Evolutionary conservation across 2,888 invertebrate genomes (phyloP).

Genomic region (Euphydryas editha): DNA sequence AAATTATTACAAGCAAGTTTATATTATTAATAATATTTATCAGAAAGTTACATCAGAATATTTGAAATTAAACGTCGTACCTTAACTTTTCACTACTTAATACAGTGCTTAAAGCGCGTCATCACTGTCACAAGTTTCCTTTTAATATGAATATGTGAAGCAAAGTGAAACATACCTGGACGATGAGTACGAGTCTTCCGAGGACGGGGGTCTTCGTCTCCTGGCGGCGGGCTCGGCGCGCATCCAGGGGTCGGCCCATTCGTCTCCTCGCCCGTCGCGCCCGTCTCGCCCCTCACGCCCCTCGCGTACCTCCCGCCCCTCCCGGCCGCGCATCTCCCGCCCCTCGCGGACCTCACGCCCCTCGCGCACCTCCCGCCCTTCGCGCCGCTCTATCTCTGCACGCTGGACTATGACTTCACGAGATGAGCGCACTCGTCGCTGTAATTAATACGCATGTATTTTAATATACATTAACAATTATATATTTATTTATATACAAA

Average conservation of each 20-base stretch:
- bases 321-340: constrained; percentile 43
- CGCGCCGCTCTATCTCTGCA: constrained; percentile 72
- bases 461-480: background rate
- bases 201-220: constrained; percentile 68
- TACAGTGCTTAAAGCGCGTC: constrained; percentile 9
- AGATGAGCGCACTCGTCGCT: constrained; percentile 85
- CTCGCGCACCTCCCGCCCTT: constrained; percentile 49
- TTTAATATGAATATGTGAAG: background rate
- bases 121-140: constrained; percentile 15
- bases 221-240: constrained; percentile 82
- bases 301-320: constrained; percentile 46
- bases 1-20: background rate
- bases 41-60: background rate
- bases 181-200: constrained; percentile 77
- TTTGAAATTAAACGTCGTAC: background rate
- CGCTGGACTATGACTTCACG: constrained; percentile 90
- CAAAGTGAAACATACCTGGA: constrained; percentile 71
- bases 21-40: background rate
- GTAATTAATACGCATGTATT: background rate
- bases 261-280: constrained; percentile 75
- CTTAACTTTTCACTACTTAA: constrained; percentile 8
- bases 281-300: constrained; percentile 45
- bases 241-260: constrained; percentile 98
- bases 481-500: too few species aligned
- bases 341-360: constrained; percentile 45